Evolutionary conservation across 2,888 invertebrate species (phyloP).

Genomic region (Chorisops tibialis): DNA sequence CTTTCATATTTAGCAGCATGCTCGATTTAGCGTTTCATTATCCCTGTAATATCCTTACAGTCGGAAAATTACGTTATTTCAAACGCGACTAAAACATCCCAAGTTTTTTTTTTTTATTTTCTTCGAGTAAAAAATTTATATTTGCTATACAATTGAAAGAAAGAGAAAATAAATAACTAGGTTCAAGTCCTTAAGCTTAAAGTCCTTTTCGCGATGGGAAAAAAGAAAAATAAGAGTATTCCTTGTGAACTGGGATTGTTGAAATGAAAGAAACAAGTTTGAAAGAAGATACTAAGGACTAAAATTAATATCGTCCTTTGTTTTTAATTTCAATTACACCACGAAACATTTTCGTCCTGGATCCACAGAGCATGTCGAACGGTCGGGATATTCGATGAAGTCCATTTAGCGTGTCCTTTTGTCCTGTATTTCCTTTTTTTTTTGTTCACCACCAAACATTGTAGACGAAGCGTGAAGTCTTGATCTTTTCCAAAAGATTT

Average conservation of each 20-base stretch:
- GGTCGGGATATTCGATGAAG: conserved; percentile 1
- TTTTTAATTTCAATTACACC: conserved; percentile 11
- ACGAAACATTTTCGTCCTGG: not conserved
- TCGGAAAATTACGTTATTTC: no score
- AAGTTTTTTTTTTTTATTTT: no score
- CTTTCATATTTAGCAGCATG: no score
- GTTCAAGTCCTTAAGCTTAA: not conserved
- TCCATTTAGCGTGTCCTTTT: not conserved
- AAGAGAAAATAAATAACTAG: not conserved
- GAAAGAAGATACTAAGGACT: not conserved
- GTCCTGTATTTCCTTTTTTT: not conserved
- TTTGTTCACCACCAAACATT: not conserved
- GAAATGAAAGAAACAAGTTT: not conserved
- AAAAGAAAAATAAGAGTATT: not conserved
- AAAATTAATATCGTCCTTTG: not conserved
- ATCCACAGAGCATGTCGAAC: not conserved
- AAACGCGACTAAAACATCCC: no score
- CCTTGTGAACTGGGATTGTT: no score
- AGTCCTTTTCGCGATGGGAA: not conserved
- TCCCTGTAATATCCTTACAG: no score
- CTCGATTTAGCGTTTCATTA: no score
- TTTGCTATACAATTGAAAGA: not conserved
- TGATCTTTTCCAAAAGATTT: not conserved
- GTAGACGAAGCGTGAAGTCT: not conserved
- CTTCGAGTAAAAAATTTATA: no score